Evolutionary conservation across 1,140 invertebrate species (phyloP).

Genomic region (Acromyrmex charruanus): DNA sequence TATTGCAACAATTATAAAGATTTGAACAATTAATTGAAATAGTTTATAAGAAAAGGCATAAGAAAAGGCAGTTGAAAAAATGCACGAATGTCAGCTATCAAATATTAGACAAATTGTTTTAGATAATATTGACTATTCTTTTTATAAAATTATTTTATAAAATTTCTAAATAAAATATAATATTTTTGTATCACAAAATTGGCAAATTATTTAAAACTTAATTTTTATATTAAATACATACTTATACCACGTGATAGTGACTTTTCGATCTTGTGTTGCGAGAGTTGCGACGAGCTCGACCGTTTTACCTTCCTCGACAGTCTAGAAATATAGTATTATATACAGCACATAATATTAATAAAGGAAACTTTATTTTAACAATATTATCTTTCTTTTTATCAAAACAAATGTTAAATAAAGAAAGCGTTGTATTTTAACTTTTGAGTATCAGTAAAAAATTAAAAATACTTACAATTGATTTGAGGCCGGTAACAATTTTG

Average conservation of each 20-base stretch:
- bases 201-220: not conserved
- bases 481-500: slow-evolving; percentile 91
- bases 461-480: slow-evolving; percentile 89
- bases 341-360: slow-evolving; percentile 41
- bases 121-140: not conserved
- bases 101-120: slow-evolving; percentile 27
- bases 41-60: not conserved
- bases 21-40: not conserved
- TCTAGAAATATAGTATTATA: slow-evolving; percentile 85
- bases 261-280: slow-evolving; percentile 91
- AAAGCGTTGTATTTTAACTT: not conserved
- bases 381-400: not conserved
- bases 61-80: not conserved
- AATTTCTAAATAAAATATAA: slow-evolving; percentile 13
- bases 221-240: slow-evolving; percentile 79
- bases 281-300: slow-evolving; percentile 92
- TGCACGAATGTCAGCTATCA: not conserved
- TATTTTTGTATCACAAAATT: not conserved
- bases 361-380: slow-evolving; percentile 20
- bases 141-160: not conserved
- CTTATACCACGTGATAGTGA: slow-evolving; percentile 95
- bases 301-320: slow-evolving; percentile 91
- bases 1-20: not conserved
- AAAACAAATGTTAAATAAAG: not conserved
- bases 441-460: not conserved